Evolutionary conservation across 1,140 invertebrate genomes (phyloP).

Genomic region (Pristionchus pacificus): DNA sequence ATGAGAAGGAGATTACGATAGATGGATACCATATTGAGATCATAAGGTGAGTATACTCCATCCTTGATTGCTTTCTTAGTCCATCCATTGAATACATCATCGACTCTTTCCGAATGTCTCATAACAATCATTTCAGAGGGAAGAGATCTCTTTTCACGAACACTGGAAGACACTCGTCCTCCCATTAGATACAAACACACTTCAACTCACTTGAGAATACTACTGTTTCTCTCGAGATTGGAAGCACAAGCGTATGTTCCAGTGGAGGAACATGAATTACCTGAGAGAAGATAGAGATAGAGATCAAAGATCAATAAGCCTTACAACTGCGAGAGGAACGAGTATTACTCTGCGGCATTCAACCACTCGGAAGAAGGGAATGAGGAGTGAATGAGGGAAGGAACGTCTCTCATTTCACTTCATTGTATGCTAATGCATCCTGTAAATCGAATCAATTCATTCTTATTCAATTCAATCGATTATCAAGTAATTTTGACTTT

Average conservation of each 20-base stretch:
- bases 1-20: not conserved
- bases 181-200: no score
- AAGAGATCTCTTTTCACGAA: not conserved
- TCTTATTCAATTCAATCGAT: no score
- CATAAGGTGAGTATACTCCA: conserved; percentile 69
- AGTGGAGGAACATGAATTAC: not conserved
- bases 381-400: not conserved
- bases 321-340: not conserved
- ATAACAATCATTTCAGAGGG: conserved; percentile 34
- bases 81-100: conserved; percentile 44
- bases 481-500: no score
- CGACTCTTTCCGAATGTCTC: conserved; percentile 41
- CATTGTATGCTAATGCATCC: no score
- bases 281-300: not conserved
- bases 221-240: not conserved
- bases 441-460: no score
- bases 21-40: conserved; percentile 79
- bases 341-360: not conserved
- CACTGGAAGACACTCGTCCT: not conserved
- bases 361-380: not conserved
- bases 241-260: not conserved
- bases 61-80: conserved; percentile 45
- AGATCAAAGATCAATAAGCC: not conserved
- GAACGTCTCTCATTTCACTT: no score
- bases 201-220: no score